Evolutionary conservation across 1,140 invertebrate genomes (phyloP), one percentile per base, ranked within the genome.

Genomic region (Cryptotermes secundus): DNA sequence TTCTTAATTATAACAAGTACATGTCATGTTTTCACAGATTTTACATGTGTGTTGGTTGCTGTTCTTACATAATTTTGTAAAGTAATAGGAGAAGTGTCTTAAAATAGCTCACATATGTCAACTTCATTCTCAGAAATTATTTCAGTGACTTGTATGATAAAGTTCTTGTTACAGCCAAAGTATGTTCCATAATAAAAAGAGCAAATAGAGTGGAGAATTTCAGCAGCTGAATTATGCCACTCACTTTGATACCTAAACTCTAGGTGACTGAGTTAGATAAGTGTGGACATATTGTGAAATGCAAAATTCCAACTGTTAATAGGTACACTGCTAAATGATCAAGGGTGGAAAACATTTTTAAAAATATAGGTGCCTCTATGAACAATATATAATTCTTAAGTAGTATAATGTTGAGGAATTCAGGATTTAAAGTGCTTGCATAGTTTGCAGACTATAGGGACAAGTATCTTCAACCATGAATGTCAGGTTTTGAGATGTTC

Each of bases 161-260:
- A 19, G 45, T 14, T 49, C 16, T 19, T 49, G 45, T 49, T 49
- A 3, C 45, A 49, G 19, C 22, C 14, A 49, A 22, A 49, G 19
- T 49, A 49, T 49, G 14, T 22, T 49, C 14, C 19, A 49, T 49
- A 19, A 16, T 49, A 49, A 14, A 49, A 49, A 1, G 9, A 26
- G 6, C 19, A 59, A 12, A 59, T 2, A n/a, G n/a, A n/a, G 31
- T 72, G 26, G 7, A 72, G 59, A 72, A 72, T 72, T 72, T 72
- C 59, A 72, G 59, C 59, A 31, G 26, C 59, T 72, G 59, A 72
- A 72, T 72, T 72, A 72, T 72, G 59, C 59, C 59, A 72, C 59
- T 72, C 4, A 72, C 31, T 72, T 31, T 72, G 26, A 31, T 72
- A 31, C n/a, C 10, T n/a, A 31, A 6, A 72, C 26, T 72, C n/a